Percentiles rank a stretch among this genome's conserved stretches.
Conservation (phyloP, 2,888 invertebrate genomes). For the Athalia circularis region DNA sequence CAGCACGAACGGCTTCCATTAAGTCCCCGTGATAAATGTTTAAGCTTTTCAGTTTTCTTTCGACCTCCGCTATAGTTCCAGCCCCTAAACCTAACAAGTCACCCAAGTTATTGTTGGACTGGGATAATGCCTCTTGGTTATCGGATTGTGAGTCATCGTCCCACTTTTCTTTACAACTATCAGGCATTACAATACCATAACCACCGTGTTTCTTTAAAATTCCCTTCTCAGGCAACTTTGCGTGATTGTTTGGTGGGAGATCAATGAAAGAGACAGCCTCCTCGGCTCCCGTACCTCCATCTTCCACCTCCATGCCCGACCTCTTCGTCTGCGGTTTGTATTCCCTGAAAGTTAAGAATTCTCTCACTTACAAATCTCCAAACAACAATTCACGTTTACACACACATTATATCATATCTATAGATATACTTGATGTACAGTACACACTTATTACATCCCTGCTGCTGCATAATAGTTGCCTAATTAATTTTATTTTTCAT, state of each 20-base stretch:
- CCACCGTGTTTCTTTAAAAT: conserved; percentile 91
- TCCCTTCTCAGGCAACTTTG: conserved; percentile 91
- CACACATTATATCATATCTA: neutral
- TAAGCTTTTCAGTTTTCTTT: conserved; percentile 90
- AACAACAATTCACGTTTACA: conserved; percentile 31
- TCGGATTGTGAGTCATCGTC: conserved; percentile 84
- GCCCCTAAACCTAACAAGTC: conserved; percentile 72
- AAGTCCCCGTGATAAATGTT: conserved; percentile 96
- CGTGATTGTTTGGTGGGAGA: conserved; percentile 84
- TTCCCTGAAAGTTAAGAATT: conserved; percentile 78
- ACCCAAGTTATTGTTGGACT: conserved; percentile 48
- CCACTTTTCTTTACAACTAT: conserved; percentile 83
- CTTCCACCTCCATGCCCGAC: conserved; percentile 78
- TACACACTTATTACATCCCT: neutral
- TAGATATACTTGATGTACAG: neutral
- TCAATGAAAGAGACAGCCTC: conserved; percentile 89
- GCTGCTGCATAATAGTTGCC: neutral
- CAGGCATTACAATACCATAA: conserved; percentile 84
- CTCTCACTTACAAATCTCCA: conserved; percentile 12
- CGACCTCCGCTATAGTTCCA: conserved; percentile 84
- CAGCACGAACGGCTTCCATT: conserved; percentile 90
- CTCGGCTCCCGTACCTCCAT: conserved; percentile 80
- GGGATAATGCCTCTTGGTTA: conserved; percentile 79
- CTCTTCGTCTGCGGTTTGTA: conserved; percentile 89
- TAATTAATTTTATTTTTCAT: conserved; percentile 22